A percentile compares a stretch with the other conserved stretches of the same genome.
Evolutionary conservation across 2,113 vertebrate genomes (phyloP).

Genomic region (Myrmecophaga tridactyla): DNA sequence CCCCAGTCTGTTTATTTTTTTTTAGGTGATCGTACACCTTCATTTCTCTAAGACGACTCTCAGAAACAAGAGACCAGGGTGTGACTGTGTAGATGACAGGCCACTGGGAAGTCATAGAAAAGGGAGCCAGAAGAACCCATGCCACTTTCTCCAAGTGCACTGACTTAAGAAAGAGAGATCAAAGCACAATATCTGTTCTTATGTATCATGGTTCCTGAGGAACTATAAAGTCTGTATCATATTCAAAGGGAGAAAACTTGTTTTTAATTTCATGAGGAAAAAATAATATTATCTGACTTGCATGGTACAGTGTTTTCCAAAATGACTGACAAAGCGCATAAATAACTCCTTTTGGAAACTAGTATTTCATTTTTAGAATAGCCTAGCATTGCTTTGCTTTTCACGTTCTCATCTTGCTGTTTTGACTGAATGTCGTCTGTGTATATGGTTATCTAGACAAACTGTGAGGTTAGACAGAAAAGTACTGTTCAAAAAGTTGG

Average conservation of each 20-base stretch:
- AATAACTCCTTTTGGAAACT: slow-evolving; percentile 21
- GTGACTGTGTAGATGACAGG: background rate
- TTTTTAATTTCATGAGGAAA: background rate
- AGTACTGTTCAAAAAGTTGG: background rate
- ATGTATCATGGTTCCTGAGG: background rate
- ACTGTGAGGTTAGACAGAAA: background rate
- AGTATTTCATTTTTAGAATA: slow-evolving; percentile 47
- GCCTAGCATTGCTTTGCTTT: slow-evolving; percentile 54
- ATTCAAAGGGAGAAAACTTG: background rate
- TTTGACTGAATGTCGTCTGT: slow-evolving; percentile 60
- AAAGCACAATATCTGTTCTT: background rate
- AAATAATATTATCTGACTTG: background rate
- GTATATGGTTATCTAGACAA: background rate
- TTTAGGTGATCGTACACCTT: background rate
- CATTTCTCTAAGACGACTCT: background rate
- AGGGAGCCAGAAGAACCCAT: background rate
- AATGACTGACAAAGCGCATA: background rate
- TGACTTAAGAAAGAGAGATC: background rate
- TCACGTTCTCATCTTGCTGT: slow-evolving; percentile 24
- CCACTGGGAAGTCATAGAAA: background rate
- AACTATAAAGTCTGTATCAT: background rate
- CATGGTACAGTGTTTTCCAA: slow-evolving; percentile 27
- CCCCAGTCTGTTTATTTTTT: background rate
- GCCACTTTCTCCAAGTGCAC: background rate
- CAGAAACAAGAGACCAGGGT: background rate